phyloP scores from a whole-genome alignment of 2,113 vertebrate genomes.

The Colossoma macropomum region DNA sequence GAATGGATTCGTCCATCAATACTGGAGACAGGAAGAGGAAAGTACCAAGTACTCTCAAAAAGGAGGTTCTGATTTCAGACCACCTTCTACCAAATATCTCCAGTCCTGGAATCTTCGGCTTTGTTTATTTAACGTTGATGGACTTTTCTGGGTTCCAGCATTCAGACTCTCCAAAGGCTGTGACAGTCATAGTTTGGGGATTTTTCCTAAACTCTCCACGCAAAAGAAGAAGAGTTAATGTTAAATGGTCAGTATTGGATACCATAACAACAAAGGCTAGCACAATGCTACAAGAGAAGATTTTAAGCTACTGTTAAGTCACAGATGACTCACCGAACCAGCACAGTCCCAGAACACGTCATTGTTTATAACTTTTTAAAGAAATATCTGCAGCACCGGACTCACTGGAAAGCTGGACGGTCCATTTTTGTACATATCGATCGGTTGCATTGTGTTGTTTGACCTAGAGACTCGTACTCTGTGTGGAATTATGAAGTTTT shows the following conservation, averaged over 20 bases:
- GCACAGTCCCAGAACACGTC: background rate
- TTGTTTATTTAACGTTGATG: background rate
- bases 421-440: background rate
- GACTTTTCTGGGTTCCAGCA: no score
- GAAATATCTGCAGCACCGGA: background rate
- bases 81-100: background rate
- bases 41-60: background rate
- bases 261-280: background rate
- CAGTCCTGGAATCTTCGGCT: background rate
- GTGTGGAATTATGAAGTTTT: slow-evolving; percentile 8
- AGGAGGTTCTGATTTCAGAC: background rate
- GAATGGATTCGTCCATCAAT: background rate
- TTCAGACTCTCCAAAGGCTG: background rate
- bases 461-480: background rate
- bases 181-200: background rate
- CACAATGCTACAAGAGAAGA: no score
- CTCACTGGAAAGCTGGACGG: background rate
- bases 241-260: background rate
- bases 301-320: background rate
- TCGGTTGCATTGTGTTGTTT: background rate
- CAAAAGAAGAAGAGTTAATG: background rate
- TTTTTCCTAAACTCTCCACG: background rate
- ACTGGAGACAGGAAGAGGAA: background rate
- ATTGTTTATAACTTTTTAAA: background rate
- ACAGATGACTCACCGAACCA: background rate